phyloP scores from a whole-genome alignment of 2,113 vertebrate species.

The Dipodomys ordii region DNA sequence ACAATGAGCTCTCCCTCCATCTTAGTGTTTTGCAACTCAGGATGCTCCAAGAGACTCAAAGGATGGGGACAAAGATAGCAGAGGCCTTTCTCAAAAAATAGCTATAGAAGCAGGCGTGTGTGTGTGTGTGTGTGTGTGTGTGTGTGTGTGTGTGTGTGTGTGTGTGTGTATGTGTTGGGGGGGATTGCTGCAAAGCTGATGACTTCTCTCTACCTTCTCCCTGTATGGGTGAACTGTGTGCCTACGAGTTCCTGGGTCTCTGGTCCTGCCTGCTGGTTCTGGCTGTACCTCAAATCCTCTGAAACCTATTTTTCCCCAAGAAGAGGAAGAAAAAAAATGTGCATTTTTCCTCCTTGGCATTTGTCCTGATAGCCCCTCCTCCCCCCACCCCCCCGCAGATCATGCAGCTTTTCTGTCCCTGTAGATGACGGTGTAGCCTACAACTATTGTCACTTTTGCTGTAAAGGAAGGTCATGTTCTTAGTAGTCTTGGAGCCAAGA shows the following conservation, averaged over 20 bases:
- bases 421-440: background rate
- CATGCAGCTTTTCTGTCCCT: background rate
- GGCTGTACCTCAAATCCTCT: background rate
- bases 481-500: background rate
- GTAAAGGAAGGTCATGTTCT: background rate
- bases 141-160: background rate
- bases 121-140: background rate
- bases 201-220: background rate
- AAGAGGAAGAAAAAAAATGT: background rate
- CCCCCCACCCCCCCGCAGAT: background rate
- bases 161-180: too few species aligned
- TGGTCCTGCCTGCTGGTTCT: background rate
- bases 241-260: background rate
- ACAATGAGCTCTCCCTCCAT: background rate
- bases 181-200: background rate
- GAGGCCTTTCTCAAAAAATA: background rate
- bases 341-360: background rate
- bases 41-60: background rate
- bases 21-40: background rate
- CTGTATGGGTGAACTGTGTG: background rate
- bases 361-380: background rate
- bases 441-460: background rate
- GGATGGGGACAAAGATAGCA: background rate
- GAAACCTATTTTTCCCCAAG: background rate
- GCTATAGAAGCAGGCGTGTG: background rate